Evolutionary conservation across 2,113 vertebrate genomes (phyloP), one percentile per base, ranked within the genome.

Genomic region (Ceuthmochares aereus): DNA sequence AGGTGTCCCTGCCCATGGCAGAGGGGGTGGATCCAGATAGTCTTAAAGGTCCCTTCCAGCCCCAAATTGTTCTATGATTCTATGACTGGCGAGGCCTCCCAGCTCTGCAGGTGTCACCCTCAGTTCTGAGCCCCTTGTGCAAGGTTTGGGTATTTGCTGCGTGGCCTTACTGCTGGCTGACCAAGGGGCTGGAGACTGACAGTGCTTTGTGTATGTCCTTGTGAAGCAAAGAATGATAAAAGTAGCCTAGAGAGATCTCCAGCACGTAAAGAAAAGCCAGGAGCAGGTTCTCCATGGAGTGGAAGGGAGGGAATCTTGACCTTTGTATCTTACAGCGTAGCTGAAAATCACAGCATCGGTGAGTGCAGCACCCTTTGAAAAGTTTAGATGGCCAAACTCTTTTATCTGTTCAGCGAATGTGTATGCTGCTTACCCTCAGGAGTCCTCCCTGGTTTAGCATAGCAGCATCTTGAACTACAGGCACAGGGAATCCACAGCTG

Each of bases 381-480:
- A 34, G 51, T 70, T 52, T 6, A 55, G 56, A 43, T 74, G 52
- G n/a, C 47, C 67, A 56, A 52, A 37, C n/a, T 2, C 84, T 14
- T 14, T 6, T 3, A 1, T 37, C 47, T 70, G 14, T 63, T 40
- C 1, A 3, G 8, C 2, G 5, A 55, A 12, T 0, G 2, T 13
- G 18, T 14, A 2, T 8, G 8, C 32, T 36, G 47, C 10, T 86
- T 26, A 47, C 16, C 12, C 30, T 36, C 10, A 9, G 2, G 59
- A 56, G 12, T 43, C 69, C 11, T 15, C 34, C 60, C 62, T 79
- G n/a, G 22, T 3, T 75, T 27, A 78, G 11, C 14, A 66, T 36
- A 78, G 37, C 43, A 49, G 58, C 40, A 40, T 36, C 30, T 40
- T 56, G 27, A 84, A 64, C 42, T 34, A n/a, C 78, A 84, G 56